Evolutionary conservation across 2,113 vertebrate species (phyloP).

Genomic region (Ageneiosus marmoratus): DNA sequence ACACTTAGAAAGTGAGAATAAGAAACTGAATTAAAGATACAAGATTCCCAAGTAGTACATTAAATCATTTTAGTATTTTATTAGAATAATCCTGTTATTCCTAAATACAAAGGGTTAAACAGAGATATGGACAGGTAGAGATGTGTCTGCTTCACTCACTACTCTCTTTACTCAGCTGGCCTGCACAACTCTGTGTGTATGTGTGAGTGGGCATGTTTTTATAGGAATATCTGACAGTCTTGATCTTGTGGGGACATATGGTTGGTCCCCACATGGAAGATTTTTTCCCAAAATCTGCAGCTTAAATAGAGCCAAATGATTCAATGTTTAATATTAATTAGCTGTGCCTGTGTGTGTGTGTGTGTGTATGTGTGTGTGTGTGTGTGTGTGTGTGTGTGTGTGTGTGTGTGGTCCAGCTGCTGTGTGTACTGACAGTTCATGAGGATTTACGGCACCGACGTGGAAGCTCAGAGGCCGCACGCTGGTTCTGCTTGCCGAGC

Average conservation of each 20-base stretch:
- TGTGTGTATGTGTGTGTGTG: conserved; percentile 4
- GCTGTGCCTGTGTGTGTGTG: conserved; percentile 51
- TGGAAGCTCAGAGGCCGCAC: conserved; percentile 28
- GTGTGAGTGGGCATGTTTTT: background rate
- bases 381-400: conserved; percentile 7
- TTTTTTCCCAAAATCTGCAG: background rate
- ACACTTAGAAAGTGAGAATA: background rate
- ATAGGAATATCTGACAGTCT: background rate
- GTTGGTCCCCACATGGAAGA: background rate
- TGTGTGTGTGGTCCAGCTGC: conserved; percentile 48
- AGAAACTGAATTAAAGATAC: background rate
- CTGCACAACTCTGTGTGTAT: background rate
- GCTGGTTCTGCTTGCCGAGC: conserved; percentile 30
- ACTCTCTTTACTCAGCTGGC: conserved; percentile 44
- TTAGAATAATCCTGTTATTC: background rate
- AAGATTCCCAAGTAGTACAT: background rate
- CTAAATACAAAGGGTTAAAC: background rate
- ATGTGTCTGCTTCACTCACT: conserved; percentile 2
- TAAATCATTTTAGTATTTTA: background rate
- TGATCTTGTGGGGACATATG: background rate
- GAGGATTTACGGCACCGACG: conserved; percentile 35
- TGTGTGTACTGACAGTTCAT: conserved; percentile 24
- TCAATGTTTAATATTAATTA: background rate
- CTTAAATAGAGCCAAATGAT: background rate
- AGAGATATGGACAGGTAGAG: background rate